phyloP scores from a whole-genome alignment of 2,113 vertebrate genomes.

The Triplophysa siluroides region DNA sequence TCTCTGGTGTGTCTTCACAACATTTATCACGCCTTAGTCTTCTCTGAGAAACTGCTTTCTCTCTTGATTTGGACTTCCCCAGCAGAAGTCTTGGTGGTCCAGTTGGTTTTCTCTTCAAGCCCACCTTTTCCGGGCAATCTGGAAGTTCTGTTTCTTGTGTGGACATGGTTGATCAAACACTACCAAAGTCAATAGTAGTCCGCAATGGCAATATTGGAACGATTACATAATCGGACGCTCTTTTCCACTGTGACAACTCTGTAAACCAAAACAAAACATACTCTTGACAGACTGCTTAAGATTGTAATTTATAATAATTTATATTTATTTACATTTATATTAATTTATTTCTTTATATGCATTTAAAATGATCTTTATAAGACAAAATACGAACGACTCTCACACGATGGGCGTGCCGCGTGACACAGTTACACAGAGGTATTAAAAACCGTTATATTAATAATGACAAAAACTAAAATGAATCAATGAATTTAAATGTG shows the following conservation, averaged over 20 bases:
- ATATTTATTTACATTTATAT: background rate
- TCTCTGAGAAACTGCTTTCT: constrained; percentile 39
- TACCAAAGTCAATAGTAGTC: background rate
- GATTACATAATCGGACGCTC: background rate
- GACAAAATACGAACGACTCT: background rate
- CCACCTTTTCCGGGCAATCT: constrained; percentile 50
- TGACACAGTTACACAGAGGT: too few relatives aligned
- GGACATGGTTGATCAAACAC: constrained; percentile 46
- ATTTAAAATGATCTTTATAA: background rate
- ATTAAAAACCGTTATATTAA: too few relatives aligned
- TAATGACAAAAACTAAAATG: too few relatives aligned
- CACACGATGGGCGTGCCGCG: too few relatives aligned
- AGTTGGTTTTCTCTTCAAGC: constrained; percentile 62
- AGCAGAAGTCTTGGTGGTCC: constrained; percentile 63
- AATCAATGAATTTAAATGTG: too few relatives aligned
- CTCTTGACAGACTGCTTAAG: background rate
- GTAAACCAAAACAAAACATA: constrained; percentile 29
- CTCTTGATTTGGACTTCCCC: constrained; percentile 55
- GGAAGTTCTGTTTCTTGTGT: constrained; percentile 33
- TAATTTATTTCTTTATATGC: background rate
- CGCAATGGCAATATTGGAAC: constrained; percentile 4
- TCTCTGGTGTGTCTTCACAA: constrained; percentile 6
- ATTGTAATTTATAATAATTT: background rate
- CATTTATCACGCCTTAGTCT: constrained; percentile 21
- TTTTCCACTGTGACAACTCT: constrained; percentile 19